A percentile compares a stretch with the other conserved stretches of the same genome.
Evolutionary conservation across 2,888 invertebrate genomes (phyloP).

Genomic region (Leucozona laternaria): DNA sequence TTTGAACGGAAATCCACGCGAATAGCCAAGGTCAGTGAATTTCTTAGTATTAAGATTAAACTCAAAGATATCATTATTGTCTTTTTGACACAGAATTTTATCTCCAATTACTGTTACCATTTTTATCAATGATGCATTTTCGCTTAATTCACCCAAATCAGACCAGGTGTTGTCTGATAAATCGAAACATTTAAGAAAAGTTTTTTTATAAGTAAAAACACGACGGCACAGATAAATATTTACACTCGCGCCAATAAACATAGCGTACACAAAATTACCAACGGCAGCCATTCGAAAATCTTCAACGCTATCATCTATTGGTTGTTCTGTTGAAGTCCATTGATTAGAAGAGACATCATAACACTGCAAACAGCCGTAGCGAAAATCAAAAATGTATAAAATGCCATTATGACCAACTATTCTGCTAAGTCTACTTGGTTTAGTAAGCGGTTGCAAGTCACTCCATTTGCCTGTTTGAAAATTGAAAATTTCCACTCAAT

Average conservation of each 20-base stretch:
- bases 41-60: background rate
- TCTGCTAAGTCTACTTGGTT: no score
- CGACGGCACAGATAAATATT: no score
- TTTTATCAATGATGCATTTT: no score
- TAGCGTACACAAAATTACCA: background rate
- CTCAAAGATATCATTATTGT: background rate
- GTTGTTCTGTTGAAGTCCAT: background rate
- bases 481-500: background rate
- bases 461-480: background rate
- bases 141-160: background rate
- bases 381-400: background rate
- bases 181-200: rapidly evolving
- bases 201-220: no score
- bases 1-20: no score
- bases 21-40: no score
- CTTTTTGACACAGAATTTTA: background rate
- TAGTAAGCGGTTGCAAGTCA: background rate
- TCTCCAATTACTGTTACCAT: background rate
- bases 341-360: background rate
- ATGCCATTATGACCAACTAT: background rate
- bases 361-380: background rate
- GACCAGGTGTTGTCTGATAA: background rate
- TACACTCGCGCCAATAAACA: no score
- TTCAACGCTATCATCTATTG: background rate
- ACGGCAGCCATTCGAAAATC: background rate